Evolutionary conservation across 2,888 invertebrate species (phyloP).

Genomic region (Helobdella robusta): DNA sequence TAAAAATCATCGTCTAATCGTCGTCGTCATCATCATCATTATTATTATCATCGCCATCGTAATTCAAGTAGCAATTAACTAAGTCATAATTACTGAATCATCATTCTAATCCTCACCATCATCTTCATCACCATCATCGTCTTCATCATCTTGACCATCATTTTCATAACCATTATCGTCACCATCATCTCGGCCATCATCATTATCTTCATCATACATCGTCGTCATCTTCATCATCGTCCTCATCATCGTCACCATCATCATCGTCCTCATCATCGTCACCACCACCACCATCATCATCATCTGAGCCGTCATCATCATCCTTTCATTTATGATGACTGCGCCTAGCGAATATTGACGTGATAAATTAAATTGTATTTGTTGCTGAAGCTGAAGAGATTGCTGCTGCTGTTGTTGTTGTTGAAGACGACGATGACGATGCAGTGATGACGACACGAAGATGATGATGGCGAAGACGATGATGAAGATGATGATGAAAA

Average conservation of each 20-base stretch:
- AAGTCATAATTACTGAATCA: background rate
- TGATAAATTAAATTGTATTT: too few species aligned
- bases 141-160: background rate
- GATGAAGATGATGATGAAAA: too few species aligned
- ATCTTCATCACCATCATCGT: background rate
- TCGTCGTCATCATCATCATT: background rate
- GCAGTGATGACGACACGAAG: too few species aligned
- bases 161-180: background rate
- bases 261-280: constrained; percentile 17
- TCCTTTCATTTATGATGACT: too few species aligned
- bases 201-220: too few species aligned
- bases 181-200: background rate
- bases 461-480: too few species aligned
- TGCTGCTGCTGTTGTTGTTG: too few species aligned
- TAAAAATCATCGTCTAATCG: too few species aligned
- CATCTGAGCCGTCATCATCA: background rate
- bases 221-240: constrained; percentile 17
- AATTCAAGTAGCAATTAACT: background rate
- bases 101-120: background rate
- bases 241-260: constrained; percentile 21
- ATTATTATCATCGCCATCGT: background rate
- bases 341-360: too few species aligned
- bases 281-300: background rate
- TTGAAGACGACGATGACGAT: too few species aligned
- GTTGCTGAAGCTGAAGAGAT: too few species aligned